These are phyloP conservation scores for Notocelia uddmanniana DNA, from an alignment of 2,888 invertebrate genomes.

Conservation along the genomic window DNA sequence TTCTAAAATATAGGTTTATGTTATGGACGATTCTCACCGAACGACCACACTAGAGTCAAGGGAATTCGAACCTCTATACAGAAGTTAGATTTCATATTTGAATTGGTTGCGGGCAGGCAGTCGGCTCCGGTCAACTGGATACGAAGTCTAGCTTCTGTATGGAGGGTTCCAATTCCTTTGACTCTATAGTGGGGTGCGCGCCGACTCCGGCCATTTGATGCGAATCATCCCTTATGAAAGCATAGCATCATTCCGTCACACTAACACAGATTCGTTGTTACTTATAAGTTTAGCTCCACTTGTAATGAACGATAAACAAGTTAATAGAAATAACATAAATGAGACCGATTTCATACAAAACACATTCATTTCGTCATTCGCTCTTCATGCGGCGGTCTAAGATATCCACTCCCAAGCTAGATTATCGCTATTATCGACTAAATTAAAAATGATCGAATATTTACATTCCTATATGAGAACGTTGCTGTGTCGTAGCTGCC, in stretches of 20 bases:
- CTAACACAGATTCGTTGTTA: constrained; percentile 25
- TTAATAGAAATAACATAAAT: background rate
- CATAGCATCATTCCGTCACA: constrained; percentile 3
- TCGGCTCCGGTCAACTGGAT: no score
- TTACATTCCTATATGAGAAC: constrained; percentile 57
- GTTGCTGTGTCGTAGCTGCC: constrained; percentile 56
- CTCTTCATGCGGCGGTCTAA: constrained; percentile 66
- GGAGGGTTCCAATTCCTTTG: no score
- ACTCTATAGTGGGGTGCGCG: no score
- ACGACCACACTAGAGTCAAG: no score
- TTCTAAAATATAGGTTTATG: background rate
- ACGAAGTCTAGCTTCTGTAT: no score
- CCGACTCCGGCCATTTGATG: no score
- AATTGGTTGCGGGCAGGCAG: no score
- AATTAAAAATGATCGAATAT: constrained; percentile 72
- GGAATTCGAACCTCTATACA: no score
- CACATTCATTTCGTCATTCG: constrained; percentile 8
- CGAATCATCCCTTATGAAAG: no score
- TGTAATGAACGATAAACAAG: background rate
- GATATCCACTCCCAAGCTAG: constrained; percentile 73
- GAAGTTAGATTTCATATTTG: no score
- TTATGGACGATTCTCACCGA: no score
- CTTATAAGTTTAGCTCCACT: background rate
- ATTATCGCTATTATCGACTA: constrained; percentile 76
- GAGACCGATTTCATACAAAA: background rate